phyloP scores from a whole-genome alignment of 2,797 vertebrate genomes.

The Kryptopterus vitreolus region DNA sequence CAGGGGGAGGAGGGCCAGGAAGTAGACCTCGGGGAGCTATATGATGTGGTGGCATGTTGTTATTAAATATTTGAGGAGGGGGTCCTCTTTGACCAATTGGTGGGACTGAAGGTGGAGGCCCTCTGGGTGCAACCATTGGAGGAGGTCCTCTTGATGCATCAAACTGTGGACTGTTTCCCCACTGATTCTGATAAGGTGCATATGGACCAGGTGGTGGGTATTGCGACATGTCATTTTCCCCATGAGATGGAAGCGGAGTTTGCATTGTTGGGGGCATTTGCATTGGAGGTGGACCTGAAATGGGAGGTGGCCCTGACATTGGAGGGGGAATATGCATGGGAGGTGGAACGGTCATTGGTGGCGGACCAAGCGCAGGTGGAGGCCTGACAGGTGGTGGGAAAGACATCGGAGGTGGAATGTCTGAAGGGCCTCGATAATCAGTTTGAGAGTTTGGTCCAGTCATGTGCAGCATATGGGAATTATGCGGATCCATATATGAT shows the following conservation, averaged over 20 bases:
- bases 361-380: constrained; percentile 67
- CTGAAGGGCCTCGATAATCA: constrained; percentile 67
- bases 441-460: constrained; percentile 60
- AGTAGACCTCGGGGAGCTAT: constrained; percentile 75
- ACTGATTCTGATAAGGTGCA: constrained; percentile 75
- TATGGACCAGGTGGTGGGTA: constrained; percentile 67
- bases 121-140: constrained; percentile 72
- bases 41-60: constrained; percentile 73
- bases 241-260: constrained; percentile 65
- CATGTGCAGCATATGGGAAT: constrained; percentile 67
- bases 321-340: constrained; percentile 60
- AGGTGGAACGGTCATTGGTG: constrained; percentile 67
- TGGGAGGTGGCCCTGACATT: constrained; percentile 54
- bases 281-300: constrained; percentile 68
- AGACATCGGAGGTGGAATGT: constrained; percentile 65
- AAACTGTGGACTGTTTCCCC: constrained; percentile 73
- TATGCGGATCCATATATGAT: constrained; percentile 62
- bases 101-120: constrained; percentile 67
- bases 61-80: constrained; percentile 81
- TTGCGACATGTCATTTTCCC: constrained; percentile 64
- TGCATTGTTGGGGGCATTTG: constrained; percentile 65
- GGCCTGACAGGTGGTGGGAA: constrained; percentile 63
- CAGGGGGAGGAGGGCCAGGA: constrained; percentile 64
- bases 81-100: constrained; percentile 75
- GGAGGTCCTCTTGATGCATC: constrained; percentile 70